Percentiles rank a stretch among this genome's conserved stretches.
Conservation (phyloP, 2,797 vertebrate species). For the Crenichthys baileyi region DNA sequence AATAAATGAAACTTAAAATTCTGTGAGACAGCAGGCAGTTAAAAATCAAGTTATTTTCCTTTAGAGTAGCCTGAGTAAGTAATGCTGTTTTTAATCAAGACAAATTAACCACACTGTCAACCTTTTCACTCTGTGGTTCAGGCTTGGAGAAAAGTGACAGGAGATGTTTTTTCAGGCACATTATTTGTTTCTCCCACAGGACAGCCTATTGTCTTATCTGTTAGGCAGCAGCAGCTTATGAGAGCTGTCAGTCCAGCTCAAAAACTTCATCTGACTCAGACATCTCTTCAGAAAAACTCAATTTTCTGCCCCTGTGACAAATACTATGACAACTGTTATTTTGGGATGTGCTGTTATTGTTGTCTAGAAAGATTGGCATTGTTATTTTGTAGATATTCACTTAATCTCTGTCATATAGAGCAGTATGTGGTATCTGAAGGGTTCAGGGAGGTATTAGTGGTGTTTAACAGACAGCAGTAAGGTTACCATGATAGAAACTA, state of each 20-base stretch:
- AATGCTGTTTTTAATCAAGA: constrained; percentile 54
- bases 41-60: not conserved
- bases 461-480: not conserved
- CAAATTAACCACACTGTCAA: constrained; percentile 42
- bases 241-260: constrained; percentile 68
- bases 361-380: constrained; percentile 23
- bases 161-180: constrained; percentile 42
- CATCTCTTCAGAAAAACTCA: constrained; percentile 37
- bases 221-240: constrained; percentile 61
- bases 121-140: constrained; percentile 32
- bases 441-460: not conserved
- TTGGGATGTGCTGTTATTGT: constrained; percentile 34
- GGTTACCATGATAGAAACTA: not conserved
- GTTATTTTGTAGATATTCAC: constrained; percentile 26
- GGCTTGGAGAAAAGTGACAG: constrained; percentile 33
- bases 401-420: constrained; percentile 11
- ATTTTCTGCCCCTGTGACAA: constrained; percentile 56
- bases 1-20: not conserved
- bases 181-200: constrained; percentile 40
- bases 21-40: too few species aligned
- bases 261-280: constrained; percentile 49
- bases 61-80: constrained; percentile 24
- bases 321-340: constrained; percentile 34
- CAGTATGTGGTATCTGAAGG: constrained; percentile 10
- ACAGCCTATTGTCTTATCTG: constrained; percentile 58